Evolutionary conservation across 2,888 invertebrate genomes (phyloP).

Genomic region (Chalcosyrphus nemorum): DNA sequence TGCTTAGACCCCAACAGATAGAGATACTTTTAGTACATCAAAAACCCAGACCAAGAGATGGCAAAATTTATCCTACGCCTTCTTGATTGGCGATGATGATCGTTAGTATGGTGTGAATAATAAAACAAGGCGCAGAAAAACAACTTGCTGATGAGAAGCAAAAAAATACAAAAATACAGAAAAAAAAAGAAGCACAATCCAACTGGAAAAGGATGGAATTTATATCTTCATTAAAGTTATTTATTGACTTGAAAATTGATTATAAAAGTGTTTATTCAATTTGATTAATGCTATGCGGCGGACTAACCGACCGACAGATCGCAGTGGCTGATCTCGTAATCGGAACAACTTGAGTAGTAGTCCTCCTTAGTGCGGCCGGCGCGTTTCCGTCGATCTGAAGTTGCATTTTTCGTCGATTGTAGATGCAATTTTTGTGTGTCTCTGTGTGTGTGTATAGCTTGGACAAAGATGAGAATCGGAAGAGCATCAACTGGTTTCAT

Average conservation of each 20-base stretch:
- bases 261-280: slow-evolving; percentile 75
- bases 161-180: slow-evolving; percentile 1
- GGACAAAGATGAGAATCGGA: neutral
- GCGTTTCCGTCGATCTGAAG: no score
- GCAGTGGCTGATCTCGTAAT: slow-evolving; percentile 52
- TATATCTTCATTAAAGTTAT: slow-evolving; percentile 81
- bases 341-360: slow-evolving; percentile 14
- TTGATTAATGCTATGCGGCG: slow-evolving; percentile 71
- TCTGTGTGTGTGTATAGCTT: neutral
- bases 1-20: slow-evolving; percentile 33
- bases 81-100: slow-evolving; percentile 69
- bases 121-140: slow-evolving; percentile 52
- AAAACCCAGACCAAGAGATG: slow-evolving; percentile 45
- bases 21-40: slow-evolving; percentile 68
- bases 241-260: slow-evolving; percentile 81
- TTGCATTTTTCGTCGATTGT: slow-evolving; percentile 16
- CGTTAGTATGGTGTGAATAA: slow-evolving; percentile 67
- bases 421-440: slow-evolving; percentile 25
- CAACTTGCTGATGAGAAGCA: neutral
- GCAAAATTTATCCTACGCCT: slow-evolving; percentile 63
- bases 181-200: neutral
- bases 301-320: slow-evolving; percentile 58
- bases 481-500: slow-evolving; percentile 26
- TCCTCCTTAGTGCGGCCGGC: neutral
- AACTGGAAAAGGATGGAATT: slow-evolving; percentile 74